These are phyloP conservation scores for Hiodon alosoides DNA, from an alignment of 2,113 vertebrate species.

Conservation along the genomic window DNA sequence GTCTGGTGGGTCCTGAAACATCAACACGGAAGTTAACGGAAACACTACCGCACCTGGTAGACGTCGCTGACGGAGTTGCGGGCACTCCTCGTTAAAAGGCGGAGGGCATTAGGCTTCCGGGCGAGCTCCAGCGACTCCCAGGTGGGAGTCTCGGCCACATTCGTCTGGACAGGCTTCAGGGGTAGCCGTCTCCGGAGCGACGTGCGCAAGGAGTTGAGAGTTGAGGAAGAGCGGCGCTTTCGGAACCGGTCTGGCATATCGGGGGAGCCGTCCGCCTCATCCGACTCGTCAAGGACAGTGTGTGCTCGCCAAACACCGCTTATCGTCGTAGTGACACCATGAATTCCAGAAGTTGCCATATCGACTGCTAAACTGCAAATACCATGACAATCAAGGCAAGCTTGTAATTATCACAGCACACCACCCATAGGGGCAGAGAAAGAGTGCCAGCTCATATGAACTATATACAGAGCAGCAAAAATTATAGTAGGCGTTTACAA, in stretches of 20 bases:
- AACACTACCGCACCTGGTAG: slow-evolving; percentile 68
- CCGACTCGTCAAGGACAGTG: slow-evolving; percentile 62
- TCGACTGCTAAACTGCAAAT: background rate
- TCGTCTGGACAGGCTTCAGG: slow-evolving; percentile 65
- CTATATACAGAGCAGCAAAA: too few relatives aligned
- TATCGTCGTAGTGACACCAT: slow-evolving; percentile 51
- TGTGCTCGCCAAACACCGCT: slow-evolving; percentile 67
- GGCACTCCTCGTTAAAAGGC: slow-evolving; percentile 67
- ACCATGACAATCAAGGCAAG: background rate
- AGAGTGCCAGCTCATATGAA: too few relatives aligned
- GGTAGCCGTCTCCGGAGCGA: slow-evolving; percentile 77
- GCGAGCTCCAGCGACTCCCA: slow-evolving; percentile 61
- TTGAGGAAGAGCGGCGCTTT: slow-evolving; percentile 54
- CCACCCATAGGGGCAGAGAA: background rate
- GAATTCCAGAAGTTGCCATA: slow-evolving; percentile 58
- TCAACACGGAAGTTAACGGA: background rate
- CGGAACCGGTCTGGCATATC: slow-evolving; percentile 55
- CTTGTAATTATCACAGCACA: background rate
- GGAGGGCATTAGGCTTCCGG: slow-evolving; percentile 52
- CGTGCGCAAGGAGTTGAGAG: slow-evolving; percentile 71
- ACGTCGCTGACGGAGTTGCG: slow-evolving; percentile 68
- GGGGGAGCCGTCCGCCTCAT: slow-evolving; percentile 61
- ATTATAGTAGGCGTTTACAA: background rate
- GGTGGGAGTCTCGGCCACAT: slow-evolving; percentile 52
- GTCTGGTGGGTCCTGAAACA: background rate